Percentiles rank a stretch among this genome's conserved stretches.
These are phyloP conservation scores for Theodoxus fluviatilis DNA, from an alignment of 2,888 invertebrate genomes.

Conservation along the genomic window DNA sequence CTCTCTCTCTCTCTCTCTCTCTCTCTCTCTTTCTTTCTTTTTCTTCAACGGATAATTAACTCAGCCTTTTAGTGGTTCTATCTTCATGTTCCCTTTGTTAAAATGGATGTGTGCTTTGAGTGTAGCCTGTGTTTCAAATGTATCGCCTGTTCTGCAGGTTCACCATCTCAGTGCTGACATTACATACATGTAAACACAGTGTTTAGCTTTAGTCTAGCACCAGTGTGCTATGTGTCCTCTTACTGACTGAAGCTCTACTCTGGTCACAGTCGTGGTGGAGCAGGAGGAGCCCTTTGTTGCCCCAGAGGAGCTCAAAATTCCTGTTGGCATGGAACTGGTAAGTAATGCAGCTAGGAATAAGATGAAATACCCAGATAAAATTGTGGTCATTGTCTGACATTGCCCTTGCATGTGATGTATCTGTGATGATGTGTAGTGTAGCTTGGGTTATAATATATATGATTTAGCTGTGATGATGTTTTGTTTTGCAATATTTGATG, in stretches of 20 bases:
- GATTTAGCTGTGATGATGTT: not conserved
- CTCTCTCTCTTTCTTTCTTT: constrained; percentile 8
- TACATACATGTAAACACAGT: too few relatives aligned
- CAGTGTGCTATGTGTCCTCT: too few relatives aligned
- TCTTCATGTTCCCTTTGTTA: too few relatives aligned
- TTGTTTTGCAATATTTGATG: not conserved
- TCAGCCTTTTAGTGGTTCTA: too few relatives aligned
- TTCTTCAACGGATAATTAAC: constrained; percentile 8
- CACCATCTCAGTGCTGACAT: too few relatives aligned
- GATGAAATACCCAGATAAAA: not conserved
- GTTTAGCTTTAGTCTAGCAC: too few relatives aligned
- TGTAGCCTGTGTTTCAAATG: too few relatives aligned
- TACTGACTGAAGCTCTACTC: too few relatives aligned
- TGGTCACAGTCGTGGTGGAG: too few relatives aligned
- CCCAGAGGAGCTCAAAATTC: constrained; percentile 72
- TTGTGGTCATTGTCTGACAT: not conserved
- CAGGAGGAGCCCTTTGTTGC: constrained; percentile 33
- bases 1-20: constrained; percentile 14
- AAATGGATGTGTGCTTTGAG: too few relatives aligned
- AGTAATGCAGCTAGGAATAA: constrained; percentile 32
- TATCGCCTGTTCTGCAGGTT: too few relatives aligned
- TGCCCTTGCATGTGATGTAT: not conserved
- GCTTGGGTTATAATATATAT: too few relatives aligned
- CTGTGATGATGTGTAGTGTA: not conserved
- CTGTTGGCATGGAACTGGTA: constrained; percentile 73